Evolutionary conservation across 2,888 invertebrate species (phyloP).

Genomic region (Mylabris sibirica): DNA sequence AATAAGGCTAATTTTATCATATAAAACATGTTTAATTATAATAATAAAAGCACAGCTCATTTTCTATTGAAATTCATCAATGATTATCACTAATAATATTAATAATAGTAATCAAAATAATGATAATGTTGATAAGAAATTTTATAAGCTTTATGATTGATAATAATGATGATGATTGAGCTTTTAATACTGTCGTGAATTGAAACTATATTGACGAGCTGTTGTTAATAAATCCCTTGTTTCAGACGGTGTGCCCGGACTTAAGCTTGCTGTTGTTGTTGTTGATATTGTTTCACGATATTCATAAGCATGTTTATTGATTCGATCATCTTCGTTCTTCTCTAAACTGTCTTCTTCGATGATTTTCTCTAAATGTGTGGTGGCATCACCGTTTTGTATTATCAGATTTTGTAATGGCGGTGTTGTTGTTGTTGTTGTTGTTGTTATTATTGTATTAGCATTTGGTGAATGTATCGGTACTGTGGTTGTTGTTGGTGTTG

Average conservation of each 20-base stretch:
- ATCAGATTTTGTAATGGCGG: constrained; percentile 63
- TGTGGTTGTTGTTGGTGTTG: constrained; percentile 50
- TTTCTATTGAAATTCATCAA: neutral
- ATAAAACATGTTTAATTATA: neutral
- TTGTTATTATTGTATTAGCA: too few species aligned
- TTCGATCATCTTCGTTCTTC: constrained; percentile 55
- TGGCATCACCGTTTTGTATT: constrained; percentile 67
- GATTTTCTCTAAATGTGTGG: constrained; percentile 71
- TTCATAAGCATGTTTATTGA: constrained; percentile 54
- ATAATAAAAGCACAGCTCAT: neutral
- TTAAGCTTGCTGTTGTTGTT: constrained; percentile 67
- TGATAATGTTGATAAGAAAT: neutral
- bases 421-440: constrained; percentile 60
- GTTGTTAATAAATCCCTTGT: constrained; percentile 71
- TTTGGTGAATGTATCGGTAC: constrained; percentile 55
- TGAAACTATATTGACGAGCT: constrained; percentile 62
- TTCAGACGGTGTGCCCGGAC: constrained; percentile 74
- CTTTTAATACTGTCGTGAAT: constrained; percentile 52
- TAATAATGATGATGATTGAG: neutral
- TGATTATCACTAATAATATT: neutral
- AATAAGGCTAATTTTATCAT: neutral
- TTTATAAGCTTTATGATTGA: neutral
- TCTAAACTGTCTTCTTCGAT: constrained; percentile 73
- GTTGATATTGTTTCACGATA: constrained; percentile 62
- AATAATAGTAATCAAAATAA: neutral